A percentile compares a stretch with the other conserved stretches of the same genome.
Evolutionary conservation across 2,113 vertebrate genomes (phyloP).

Genomic region (Odobenus rosmarus): DNA sequence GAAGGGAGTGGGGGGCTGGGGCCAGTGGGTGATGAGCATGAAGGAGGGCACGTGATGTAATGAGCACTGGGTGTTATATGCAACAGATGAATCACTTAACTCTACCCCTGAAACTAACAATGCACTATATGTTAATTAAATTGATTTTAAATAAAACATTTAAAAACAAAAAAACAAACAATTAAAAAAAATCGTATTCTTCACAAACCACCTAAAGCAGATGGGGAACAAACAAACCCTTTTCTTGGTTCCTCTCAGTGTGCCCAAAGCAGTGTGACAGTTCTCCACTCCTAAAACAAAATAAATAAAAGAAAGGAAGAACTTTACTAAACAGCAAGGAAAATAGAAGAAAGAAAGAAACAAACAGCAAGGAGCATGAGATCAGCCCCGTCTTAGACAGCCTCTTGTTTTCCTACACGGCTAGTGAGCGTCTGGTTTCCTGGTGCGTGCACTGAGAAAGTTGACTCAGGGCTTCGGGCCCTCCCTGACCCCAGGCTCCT

Average conservation of each 20-base stretch:
- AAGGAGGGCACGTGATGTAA: too few species aligned
- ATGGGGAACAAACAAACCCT: neutral
- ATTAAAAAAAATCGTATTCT: neutral
- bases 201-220: neutral
- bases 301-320: neutral
- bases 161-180: too few species aligned
- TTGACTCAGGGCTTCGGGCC: too few species aligned
- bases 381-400: neutral
- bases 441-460: neutral
- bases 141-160: too few species aligned
- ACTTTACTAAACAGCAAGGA: neutral
- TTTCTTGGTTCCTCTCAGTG: neutral
- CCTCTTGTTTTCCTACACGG: neutral
- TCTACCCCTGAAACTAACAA: too few species aligned
- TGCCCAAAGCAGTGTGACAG: neutral
- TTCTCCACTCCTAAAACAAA: neutral
- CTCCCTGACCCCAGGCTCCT: neutral
- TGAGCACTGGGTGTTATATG: too few species aligned
- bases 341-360: neutral
- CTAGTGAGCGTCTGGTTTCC: neutral
- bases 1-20: too few species aligned
- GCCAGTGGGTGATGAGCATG: too few species aligned
- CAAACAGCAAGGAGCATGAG: neutral
- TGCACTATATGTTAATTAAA: too few species aligned
- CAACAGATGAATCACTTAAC: too few species aligned